phyloP scores from a whole-genome alignment of 2,797 vertebrate species.

The Bryconaethiops microstoma region DNA sequence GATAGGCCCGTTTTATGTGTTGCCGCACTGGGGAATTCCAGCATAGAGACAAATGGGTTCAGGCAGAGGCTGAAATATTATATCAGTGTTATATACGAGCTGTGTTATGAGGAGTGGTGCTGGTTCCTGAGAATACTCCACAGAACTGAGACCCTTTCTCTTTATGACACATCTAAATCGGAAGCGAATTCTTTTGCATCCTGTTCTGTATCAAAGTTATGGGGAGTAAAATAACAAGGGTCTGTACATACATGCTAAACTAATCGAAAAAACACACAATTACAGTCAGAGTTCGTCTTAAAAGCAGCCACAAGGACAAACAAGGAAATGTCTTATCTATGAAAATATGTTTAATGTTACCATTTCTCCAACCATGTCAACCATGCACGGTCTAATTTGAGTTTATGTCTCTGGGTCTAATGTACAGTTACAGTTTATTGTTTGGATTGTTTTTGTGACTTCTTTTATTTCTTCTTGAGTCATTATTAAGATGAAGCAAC shows the following conservation, averaged over 20 bases:
- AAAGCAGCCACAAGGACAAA: too few relatives aligned
- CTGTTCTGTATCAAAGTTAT: neutral
- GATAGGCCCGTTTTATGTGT: constrained; percentile 20
- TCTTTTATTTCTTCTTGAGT: neutral
- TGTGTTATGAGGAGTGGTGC: neutral
- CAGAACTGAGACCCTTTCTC: neutral
- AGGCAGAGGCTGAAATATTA: neutral
- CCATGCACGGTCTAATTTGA: neutral
- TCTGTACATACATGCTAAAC: neutral
- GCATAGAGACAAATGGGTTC: neutral
- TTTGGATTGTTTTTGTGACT: neutral
- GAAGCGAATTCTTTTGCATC: neutral
- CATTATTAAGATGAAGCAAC: neutral
- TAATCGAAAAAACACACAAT: too few relatives aligned
- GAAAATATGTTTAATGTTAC: too few relatives aligned
- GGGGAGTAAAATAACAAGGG: neutral
- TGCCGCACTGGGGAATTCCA: neutral
- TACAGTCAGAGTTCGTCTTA: too few relatives aligned
- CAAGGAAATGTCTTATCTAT: too few relatives aligned
- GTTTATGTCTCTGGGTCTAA: neutral
- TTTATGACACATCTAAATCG: neutral
- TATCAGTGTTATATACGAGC: neutral
- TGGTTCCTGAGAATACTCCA: neutral
- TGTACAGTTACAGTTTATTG: neutral
- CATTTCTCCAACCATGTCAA: too few relatives aligned